phyloP scores from a whole-genome alignment of 2,113 vertebrate species.

The Eidolon helvum region DNA sequence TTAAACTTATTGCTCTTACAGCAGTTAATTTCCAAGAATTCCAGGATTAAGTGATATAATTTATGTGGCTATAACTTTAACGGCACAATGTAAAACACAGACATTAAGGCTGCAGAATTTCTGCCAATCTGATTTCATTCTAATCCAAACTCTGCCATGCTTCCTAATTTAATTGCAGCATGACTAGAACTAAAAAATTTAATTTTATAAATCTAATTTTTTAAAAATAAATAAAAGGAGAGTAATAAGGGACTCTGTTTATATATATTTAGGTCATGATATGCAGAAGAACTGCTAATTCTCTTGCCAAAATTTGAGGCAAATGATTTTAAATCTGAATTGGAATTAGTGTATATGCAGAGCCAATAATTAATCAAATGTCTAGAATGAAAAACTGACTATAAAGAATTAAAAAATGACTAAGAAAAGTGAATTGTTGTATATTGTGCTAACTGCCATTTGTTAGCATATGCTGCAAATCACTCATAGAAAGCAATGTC shows the following conservation, averaged over 20 bases:
- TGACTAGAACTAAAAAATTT: background rate
- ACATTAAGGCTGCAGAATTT: background rate
- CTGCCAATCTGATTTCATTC: slow-evolving; percentile 27
- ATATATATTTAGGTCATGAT: background rate
- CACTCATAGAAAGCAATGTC: background rate
- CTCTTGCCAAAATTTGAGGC: slow-evolving; percentile 32
- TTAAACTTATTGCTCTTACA: background rate
- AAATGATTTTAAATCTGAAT: slow-evolving; percentile 23
- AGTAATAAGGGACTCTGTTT: background rate
- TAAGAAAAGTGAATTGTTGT: background rate
- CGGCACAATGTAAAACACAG: background rate
- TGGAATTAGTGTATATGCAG: background rate
- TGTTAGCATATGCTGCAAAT: background rate
- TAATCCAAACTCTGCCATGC: background rate
- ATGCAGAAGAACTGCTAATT: background rate
- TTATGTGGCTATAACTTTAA: slow-evolving; percentile 25
- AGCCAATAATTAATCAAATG: slow-evolving; percentile 24
- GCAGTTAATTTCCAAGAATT: slow-evolving; percentile 24
- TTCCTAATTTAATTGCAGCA: slow-evolving; percentile 28
- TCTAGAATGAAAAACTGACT: slow-evolving; percentile 13
- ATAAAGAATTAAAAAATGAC: slow-evolving; percentile 33
- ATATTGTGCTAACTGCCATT: background rate
- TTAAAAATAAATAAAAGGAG: background rate
- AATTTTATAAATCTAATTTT: slow-evolving; percentile 6
- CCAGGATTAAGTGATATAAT: background rate